phyloP scores from a whole-genome alignment of 30 jellyfish, hydroid and myxozoan species.

The Cassiopea xamachana region DNA sequence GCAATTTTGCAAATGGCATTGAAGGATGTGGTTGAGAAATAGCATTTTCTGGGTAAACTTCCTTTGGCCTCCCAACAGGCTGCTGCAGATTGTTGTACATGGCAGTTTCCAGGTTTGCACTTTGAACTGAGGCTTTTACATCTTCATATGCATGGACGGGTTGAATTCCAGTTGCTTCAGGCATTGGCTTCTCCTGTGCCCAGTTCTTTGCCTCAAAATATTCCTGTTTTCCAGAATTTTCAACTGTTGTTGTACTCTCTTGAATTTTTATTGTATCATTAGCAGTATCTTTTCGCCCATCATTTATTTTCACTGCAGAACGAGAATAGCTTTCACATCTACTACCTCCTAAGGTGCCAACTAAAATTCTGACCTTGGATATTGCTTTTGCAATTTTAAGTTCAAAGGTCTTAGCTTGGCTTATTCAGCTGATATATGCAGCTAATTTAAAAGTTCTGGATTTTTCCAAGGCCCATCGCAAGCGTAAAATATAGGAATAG shows the following conservation, averaged over 20 bases:
- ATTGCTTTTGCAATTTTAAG: too few relatives aligned
- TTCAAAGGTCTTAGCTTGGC: too few relatives aligned
- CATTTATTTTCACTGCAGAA: not conserved
- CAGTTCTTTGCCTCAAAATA: not conserved
- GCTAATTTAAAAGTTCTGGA: too few relatives aligned
- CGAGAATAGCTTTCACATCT: not conserved
- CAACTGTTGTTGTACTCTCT: not conserved
- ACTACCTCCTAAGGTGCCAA: too few relatives aligned
- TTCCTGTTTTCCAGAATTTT: constrained; percentile 3
- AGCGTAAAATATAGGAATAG: too few relatives aligned
- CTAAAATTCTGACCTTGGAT: too few relatives aligned
- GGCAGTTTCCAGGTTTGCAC: constrained; percentile 32
- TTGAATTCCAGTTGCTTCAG: constrained; percentile 1
- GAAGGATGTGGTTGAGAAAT: constrained; percentile 44
- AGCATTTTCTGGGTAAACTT: constrained; percentile 57
- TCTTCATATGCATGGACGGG: not conserved
- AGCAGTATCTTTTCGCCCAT: not conserved
- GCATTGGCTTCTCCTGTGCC: constrained; percentile 36
- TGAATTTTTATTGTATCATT: not conserved
- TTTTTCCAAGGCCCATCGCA: too few relatives aligned
- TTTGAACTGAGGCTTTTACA: not conserved
- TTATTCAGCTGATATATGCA: too few relatives aligned
- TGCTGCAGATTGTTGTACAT: constrained; percentile 64
- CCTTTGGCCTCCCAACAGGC: constrained; percentile 67
- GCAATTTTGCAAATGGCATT: constrained; percentile 20